Conservation (phyloP, 2,113 vertebrate genomes). For the Isichthys henryi region DNA sequence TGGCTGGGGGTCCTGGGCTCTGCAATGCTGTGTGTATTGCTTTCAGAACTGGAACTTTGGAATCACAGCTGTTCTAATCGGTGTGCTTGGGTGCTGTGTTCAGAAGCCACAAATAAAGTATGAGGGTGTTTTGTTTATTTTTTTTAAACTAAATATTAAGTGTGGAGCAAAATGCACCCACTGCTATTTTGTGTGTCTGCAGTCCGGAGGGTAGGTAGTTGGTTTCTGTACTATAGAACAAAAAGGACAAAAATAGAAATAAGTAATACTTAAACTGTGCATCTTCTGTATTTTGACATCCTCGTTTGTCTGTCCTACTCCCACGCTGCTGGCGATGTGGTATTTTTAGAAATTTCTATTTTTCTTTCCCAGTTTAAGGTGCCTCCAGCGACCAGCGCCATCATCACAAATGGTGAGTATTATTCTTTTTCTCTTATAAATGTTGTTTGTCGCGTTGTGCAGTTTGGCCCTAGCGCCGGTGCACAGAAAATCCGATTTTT, state of each 20-base stretch:
- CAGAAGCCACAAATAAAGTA: not conserved
- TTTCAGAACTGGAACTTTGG: not conserved
- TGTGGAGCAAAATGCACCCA: not conserved
- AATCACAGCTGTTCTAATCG: not conserved
- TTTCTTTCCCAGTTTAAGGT: conserved; percentile 60
- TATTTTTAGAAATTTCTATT: not conserved
- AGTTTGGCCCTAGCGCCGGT: not conserved
- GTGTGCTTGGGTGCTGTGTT: not conserved
- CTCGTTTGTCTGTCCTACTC: not conserved
- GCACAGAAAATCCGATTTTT: not conserved
- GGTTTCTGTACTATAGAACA: not conserved
- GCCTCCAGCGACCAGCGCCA: conserved; percentile 62
- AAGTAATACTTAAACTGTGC: not conserved
- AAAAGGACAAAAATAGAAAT: not conserved
- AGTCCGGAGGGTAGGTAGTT: not conserved
- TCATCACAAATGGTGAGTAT: conserved; percentile 66
- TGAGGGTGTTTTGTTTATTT: not conserved
- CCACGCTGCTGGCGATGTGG: not conserved
- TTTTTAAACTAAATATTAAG: not conserved
- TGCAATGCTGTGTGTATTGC: not conserved
- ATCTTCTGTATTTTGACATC: not conserved
- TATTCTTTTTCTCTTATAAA: not conserved
- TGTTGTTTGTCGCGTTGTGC: not conserved
- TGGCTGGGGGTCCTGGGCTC: not conserved
- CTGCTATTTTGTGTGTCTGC: not conserved